Conservation (phyloP, 2,888 invertebrate species). For the Drosophila emarginata region DNA sequence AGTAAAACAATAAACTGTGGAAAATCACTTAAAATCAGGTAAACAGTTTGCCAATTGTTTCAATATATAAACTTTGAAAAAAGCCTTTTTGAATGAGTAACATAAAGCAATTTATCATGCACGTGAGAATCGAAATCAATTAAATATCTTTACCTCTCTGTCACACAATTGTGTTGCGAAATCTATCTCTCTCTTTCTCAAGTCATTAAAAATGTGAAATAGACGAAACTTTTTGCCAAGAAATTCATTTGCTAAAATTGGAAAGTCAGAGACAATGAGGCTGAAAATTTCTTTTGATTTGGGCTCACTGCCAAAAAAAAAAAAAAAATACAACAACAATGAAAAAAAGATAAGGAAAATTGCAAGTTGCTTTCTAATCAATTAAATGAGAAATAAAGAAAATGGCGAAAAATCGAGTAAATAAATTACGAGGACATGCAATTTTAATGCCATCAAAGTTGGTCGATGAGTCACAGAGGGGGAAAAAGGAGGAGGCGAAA, state of each 20-base stretch:
- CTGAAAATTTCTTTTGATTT: conserved; percentile 44
- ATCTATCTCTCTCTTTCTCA: background rate
- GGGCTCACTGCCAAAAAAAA: conserved; percentile 47
- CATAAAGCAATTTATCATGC: background rate
- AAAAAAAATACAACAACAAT: conserved; percentile 19
- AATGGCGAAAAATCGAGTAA: conserved; percentile 41
- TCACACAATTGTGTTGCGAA: background rate
- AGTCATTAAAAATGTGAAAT: conserved; percentile 22
- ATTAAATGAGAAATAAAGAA: conserved; percentile 32
- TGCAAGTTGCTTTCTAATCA: conserved; percentile 5
- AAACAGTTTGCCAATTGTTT: background rate
- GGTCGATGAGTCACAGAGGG: background rate
- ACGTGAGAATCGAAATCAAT: conserved; percentile 4
- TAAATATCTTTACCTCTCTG: background rate
- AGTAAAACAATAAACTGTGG: no score
- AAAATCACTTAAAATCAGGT: no score
- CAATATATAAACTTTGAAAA: no score
- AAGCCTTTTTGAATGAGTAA: background rate
- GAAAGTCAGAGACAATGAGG: conserved; percentile 43
- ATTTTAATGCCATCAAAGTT: conserved; percentile 14
- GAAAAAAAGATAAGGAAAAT: background rate
- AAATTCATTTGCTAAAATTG: conserved; percentile 73
- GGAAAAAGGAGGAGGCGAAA: background rate
- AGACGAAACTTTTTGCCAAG: conserved; percentile 59
- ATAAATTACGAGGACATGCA: conserved; percentile 48